These are phyloP conservation scores for Gracilinanus agilis DNA, from an alignment of 2,113 vertebrate genomes.

Conservation along the genomic window DNA sequence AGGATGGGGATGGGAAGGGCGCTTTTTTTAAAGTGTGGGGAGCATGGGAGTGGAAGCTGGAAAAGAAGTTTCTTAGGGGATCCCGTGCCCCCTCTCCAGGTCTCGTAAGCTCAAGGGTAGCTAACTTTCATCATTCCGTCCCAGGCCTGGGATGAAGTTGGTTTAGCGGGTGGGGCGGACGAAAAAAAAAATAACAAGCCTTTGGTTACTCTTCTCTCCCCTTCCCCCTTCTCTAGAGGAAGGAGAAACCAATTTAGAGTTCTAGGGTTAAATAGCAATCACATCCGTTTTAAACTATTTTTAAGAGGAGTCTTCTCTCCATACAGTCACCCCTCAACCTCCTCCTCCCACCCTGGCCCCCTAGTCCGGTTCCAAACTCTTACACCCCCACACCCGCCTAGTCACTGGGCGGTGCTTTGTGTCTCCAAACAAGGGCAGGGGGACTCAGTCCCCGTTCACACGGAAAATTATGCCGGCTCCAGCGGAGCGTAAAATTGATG, in stretches of 20 bases:
- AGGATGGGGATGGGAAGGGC: background rate
- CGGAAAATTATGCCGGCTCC: constrained; percentile 83
- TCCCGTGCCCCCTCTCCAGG: accelerated
- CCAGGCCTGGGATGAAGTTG: background rate
- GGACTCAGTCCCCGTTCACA: constrained; percentile 74
- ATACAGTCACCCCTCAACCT: background rate
- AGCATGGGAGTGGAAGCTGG: background rate
- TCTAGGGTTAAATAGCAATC: background rate
- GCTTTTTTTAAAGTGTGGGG: background rate
- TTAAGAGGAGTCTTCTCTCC: background rate
- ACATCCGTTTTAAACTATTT: background rate
- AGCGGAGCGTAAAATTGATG: constrained; percentile 85
- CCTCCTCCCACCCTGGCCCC: background rate
- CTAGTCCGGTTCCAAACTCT: background rate
- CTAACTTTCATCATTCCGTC: background rate
- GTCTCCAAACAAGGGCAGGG: constrained; percentile 64
- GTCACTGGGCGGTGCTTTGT: background rate
- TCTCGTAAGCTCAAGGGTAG: background rate
- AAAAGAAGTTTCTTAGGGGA: constrained; percentile 43
- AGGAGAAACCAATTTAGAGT: background rate
- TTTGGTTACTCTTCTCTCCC: background rate
- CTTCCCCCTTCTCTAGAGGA: background rate
- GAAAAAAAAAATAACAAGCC: background rate
- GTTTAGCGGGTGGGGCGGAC: background rate
- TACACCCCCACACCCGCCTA: background rate